These are phyloP conservation scores for Cotesia typhae DNA, from an alignment of 1,140 invertebrate genomes.

Conservation along the genomic window DNA sequence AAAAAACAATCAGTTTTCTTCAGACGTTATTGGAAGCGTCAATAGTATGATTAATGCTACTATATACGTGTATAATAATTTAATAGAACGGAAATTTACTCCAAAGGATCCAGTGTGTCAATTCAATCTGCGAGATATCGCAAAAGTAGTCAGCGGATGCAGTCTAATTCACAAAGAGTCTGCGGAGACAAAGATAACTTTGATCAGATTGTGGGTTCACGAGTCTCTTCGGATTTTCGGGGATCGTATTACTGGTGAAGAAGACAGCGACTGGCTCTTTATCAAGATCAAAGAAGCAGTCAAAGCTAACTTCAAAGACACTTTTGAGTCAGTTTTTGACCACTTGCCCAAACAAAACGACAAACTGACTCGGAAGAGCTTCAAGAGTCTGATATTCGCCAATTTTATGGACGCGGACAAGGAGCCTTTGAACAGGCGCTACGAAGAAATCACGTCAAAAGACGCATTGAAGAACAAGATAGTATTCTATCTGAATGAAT, in stretches of 20 bases:
- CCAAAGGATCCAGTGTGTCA: constrained; percentile 71
- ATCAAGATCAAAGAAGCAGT: constrained; percentile 62
- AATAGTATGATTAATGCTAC: constrained; percentile 72
- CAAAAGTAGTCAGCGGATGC: constrained; percentile 71
- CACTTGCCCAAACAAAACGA: constrained; percentile 56
- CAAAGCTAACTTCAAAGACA: constrained; percentile 69
- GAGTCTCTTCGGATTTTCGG: constrained; percentile 76
- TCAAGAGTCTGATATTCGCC: constrained; percentile 72
- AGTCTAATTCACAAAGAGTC: constrained; percentile 73
- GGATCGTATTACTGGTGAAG: constrained; percentile 71
- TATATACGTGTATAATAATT: constrained; percentile 67
- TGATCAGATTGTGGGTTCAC: constrained; percentile 74
- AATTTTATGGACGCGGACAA: constrained; percentile 69
- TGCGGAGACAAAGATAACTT: constrained; percentile 65
- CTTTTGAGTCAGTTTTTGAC: constrained; percentile 62
- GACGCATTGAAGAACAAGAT: constrained; percentile 69
- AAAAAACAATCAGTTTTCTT: constrained; percentile 68
- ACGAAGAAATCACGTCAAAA: constrained; percentile 71
- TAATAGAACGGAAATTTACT: constrained; percentile 64
- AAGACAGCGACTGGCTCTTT: constrained; percentile 71
- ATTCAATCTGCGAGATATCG: constrained; percentile 74
- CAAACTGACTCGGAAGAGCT: constrained; percentile 68
- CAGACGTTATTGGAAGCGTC: constrained; percentile 69
- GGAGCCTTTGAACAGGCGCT: constrained; percentile 66
- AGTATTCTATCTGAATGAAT: constrained; percentile 69